Base-by-base conservation (phyloP, 2,113 vertebrate species). In the Cromileptes altivelis region DNA sequence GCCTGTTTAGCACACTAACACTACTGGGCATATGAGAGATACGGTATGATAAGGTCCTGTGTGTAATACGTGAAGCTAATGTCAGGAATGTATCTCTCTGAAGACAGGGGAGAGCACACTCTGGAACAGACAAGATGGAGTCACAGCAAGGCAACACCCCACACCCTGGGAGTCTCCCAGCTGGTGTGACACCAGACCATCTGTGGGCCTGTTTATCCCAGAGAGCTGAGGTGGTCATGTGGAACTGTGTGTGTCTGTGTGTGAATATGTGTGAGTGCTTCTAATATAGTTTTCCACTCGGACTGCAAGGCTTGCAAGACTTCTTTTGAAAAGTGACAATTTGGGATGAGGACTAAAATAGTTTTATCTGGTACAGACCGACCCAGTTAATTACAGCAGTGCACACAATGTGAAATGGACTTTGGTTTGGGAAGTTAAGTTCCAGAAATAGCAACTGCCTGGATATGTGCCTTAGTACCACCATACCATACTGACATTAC, bases 111-210 rank as follows among this genome's bases (percentile, higher is more conserved):
- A 71, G 68, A 78, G 78, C 77, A 74, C 75, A 45, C 79, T 75
- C 50, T 70, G 77, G 50, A 91, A 89, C 60, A 70, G 71, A 86
- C 91, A 92, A 92, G 88, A 94, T 93, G 93, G 92, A 89, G 87
- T 84, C 90, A 79, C 91, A 93, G 93, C 91, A 86, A 85, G 91
- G 76, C 89, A 89, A 83, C 88, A 88, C 90, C 89, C 84, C 82
- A 13, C 58, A 85, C 87, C 90, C 84, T 79, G 81, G 82, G 89
- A 92, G 88, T 86, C 81, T 87, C 89, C 86, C 91, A 89, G 92
- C 90, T 91, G 91, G 92, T 91, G 89, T 87, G 92, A 92, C 91
- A 90, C 87, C 83, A 80, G 82, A 91, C 93, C 93, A 94, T 94
- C 94, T 94, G 93, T 88, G 87, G 89, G 47, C 85, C 86, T 92